Base-by-base conservation (phyloP, 2,113 vertebrate genomes). In the Paraplagusia blochii region DNA sequence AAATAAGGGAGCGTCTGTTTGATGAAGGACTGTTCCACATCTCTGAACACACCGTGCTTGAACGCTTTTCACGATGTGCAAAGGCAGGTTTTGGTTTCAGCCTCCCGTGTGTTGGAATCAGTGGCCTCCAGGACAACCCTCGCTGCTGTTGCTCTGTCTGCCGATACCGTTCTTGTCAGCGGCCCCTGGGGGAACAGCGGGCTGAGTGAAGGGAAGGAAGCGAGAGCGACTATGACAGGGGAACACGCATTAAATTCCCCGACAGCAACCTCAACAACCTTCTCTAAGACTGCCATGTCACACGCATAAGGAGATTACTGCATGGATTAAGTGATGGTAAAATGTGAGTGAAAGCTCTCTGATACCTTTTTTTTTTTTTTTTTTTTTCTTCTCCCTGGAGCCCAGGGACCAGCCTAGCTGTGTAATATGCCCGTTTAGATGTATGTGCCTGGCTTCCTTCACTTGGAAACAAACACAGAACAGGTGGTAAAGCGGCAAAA, bases 1-100 rank as follows among this genome's bases (percentile, higher is more conserved):
- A 86, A 87, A 79, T 82, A 79, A 70, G 76, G 76, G 82, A 66
- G 45, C 62, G 53, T 60, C 84, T 79, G 84, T 79, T 84, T 82
- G 66, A 81, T 85, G 70, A 69, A 75, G 82, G 69, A 55, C 59
- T 55, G 61, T 69, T 77, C 59, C 68, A 64, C 57, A 52, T 60
- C 64, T 64, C 61, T 19, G 36, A 56, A 66, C 38, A 34, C 49
- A 69, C 36, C 50, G 58, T 44, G 65, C 53, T 44, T 8, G 2
- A 7, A 45, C 19, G 19, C n/a, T 58, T 61, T 7, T 29, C 14
- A 22, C 59, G 35, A 19, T 15, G 36, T 51, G 42, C 61, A 11
- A 38, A n/a, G 44, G 68, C 53, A 68, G 59, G 42, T 81, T 71
- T 40, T 29, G 36, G 36, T 63, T 42, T 60, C 10, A 44, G 13